Conservation (phyloP, 30 jellyfish, hydroid and myxozoan species). For the Turritopsis dohrnii region DNA sequence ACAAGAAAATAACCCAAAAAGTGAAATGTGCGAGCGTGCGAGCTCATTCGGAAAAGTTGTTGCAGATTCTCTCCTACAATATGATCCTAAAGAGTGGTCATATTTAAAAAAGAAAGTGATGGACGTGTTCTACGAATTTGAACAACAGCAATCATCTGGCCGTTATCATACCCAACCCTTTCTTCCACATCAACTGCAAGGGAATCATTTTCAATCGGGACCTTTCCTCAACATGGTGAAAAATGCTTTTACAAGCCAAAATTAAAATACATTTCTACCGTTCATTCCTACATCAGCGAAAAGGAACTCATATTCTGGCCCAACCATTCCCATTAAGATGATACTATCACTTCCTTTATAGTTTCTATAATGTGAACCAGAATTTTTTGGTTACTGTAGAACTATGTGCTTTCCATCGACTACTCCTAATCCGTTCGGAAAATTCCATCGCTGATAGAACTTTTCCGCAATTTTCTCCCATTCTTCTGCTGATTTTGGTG, state of each 20-base stretch:
- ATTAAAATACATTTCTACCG: no score
- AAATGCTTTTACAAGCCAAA: slow-evolving; percentile 34
- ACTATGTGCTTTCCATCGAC: no score
- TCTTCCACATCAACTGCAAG: slow-evolving; percentile 21
- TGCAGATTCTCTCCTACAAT: slow-evolving; percentile 28
- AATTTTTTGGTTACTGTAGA: no score
- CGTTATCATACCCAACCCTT: slow-evolving; percentile 18
- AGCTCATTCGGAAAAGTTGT: slow-evolving; percentile 25
- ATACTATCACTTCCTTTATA: no score
- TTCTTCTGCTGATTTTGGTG: no score
- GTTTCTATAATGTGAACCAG: no score
- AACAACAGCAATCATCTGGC: slow-evolving; percentile 14
- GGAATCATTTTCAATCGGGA: slow-evolving; percentile 41
- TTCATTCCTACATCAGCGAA: no score
- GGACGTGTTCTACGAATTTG: slow-evolving; percentile 30
- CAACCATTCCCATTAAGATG: no score
- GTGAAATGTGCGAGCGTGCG: slow-evolving; percentile 19
- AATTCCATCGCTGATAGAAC: no score
- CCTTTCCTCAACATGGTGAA: slow-evolving; percentile 30
- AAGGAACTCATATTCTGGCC: no score
- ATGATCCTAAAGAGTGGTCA: slow-evolving; percentile 29
- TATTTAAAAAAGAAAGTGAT: slow-evolving; percentile 18
- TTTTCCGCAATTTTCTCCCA: no score
- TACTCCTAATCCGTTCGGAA: no score
- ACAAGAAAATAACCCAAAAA: neutral